These are phyloP conservation scores for Promerops cafer DNA, from an alignment of 2,113 vertebrate species.

Conservation along the genomic window DNA sequence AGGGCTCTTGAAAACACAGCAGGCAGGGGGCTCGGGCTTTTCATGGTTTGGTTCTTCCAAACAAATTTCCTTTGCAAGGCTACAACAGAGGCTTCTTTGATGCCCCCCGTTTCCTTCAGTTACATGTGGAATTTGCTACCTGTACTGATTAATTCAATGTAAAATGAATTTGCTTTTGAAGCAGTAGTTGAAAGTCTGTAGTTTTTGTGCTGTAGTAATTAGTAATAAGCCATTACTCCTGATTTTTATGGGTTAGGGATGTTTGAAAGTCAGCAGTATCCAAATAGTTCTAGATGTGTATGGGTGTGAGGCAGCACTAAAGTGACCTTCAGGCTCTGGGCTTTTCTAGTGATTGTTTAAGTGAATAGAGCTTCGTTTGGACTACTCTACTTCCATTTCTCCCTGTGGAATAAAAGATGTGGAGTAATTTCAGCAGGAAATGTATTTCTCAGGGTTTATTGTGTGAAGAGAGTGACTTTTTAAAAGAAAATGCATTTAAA, in stretches of 20 bases:
- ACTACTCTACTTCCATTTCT: background rate
- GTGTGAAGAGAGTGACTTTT: background rate
- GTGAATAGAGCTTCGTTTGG: background rate
- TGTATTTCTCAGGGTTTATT: background rate
- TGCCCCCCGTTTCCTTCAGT: background rate
- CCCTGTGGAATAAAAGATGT: background rate
- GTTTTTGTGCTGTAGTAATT: background rate
- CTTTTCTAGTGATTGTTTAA: background rate
- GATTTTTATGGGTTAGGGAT: background rate
- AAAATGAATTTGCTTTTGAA: background rate
- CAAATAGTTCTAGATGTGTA: background rate
- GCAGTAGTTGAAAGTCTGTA: background rate
- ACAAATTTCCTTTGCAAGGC: background rate
- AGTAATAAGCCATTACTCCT: background rate
- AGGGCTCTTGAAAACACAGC: background rate
- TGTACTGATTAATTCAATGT: background rate
- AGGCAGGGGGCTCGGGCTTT: background rate
- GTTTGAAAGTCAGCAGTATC: background rate
- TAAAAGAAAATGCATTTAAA: background rate
- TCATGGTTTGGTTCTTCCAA: rapidly evolving
- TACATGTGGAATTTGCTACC: background rate
- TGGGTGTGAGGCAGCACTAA: background rate
- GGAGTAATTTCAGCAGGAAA: background rate
- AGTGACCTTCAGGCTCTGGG: background rate
- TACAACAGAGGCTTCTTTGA: background rate